Evolutionary conservation across 2,888 invertebrate species (phyloP).

Genomic region (Nomada flava): DNA sequence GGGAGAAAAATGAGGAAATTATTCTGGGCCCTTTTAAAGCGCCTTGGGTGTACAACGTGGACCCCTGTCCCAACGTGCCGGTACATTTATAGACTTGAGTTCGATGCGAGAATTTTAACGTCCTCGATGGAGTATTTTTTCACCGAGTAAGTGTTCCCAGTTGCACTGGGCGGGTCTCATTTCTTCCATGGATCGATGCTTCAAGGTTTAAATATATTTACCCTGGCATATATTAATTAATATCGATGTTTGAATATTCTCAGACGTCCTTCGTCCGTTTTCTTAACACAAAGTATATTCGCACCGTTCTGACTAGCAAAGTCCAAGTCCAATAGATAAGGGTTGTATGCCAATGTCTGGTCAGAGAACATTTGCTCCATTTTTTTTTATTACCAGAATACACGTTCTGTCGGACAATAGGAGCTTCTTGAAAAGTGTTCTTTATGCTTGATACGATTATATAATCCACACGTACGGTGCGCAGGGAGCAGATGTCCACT

Average conservation of each 20-base stretch:
- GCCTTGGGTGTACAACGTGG: constrained; percentile 11
- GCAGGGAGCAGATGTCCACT: constrained; percentile 68
- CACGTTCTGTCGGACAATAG: constrained; percentile 24
- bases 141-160: neutral
- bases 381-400: neutral
- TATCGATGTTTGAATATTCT: neutral
- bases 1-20: constrained; percentile 69
- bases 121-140: neutral
- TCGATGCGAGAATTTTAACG: neutral
- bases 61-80: neutral
- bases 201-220: neutral
- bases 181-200: neutral
- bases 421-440: constrained; percentile 21
- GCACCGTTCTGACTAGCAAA: too few relatives aligned
- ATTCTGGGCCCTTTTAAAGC: constrained; percentile 53
- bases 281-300: too few relatives aligned
- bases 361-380: neutral
- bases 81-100: neutral
- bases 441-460: constrained; percentile 22
- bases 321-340: neutral
- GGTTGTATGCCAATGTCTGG: neutral
- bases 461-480: constrained; percentile 42
- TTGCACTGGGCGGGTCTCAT: neutral
- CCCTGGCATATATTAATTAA: neutral
- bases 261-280: neutral